Base-by-base conservation (phyloP, 2,113 vertebrate genomes). In the Melozone crissalis region DNA sequence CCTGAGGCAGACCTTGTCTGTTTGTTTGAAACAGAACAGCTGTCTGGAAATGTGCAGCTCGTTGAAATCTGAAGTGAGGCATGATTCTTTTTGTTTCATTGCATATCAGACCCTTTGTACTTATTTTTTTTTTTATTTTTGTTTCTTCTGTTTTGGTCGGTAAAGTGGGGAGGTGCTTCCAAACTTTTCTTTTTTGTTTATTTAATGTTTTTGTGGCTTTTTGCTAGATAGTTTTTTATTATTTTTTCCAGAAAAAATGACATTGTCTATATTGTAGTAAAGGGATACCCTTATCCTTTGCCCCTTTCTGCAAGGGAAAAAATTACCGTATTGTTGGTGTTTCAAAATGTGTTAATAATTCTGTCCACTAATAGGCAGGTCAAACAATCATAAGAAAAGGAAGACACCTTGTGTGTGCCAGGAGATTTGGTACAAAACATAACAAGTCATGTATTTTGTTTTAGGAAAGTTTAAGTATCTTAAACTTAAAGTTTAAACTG, bases 1-100 rank as follows among this genome's bases (percentile, higher is more conserved):
- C 41, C 65, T 78, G 31, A 86, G 82, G 57, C 68, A 78, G 68
- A 78, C 41, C 55, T 59, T 68, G 69, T 57, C 85, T 88, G n/a
- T 85, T 88, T 87, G 47, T 84, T 94, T 95, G 90, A 96, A 93
- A 80, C 13, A 43, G 63, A 89, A 51, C 90, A 89, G 62, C 88
- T 95, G 88, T 65, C 44, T 94, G 39, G 41, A 93, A 96, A 84
- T 58, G n/a, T 81, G 61, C 68, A 84, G n/a, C 39, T 92, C 28
- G 8, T 57, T 88, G 87, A 90, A 90, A 94, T 83, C 43, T 61
- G 65, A 89, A 76, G 30, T 55, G 37, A 91, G 33, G 35, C 76
- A 82, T 3, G 3, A 54, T 46, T 66, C 18, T 91, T 79, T 77
- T 57, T 80, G 19, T 75, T 88, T 86, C 20, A 16, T 59, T 86